Conservation (phyloP, 2,797 vertebrate genomes). For the Spizella passerina region DNA sequence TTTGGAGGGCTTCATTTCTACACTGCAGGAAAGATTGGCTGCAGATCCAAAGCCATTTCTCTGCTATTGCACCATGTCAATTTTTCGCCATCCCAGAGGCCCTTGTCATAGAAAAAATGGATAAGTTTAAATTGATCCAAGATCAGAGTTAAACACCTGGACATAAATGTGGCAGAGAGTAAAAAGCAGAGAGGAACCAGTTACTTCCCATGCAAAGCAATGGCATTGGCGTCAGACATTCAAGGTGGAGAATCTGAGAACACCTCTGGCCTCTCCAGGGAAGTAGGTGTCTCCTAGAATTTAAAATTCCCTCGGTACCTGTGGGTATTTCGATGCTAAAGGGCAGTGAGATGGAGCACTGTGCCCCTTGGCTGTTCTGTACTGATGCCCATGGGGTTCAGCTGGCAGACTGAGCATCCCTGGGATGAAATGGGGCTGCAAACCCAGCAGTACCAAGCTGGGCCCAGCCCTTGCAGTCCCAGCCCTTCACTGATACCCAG, state of each 20-base stretch:
- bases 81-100: conserved; percentile 42
- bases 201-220: neutral
- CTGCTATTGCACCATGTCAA: conserved; percentile 28
- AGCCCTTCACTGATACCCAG: neutral
- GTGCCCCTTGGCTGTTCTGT: neutral
- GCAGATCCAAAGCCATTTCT: neutral
- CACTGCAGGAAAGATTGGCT: neutral
- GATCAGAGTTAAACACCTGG: conserved; percentile 49
- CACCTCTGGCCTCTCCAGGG: neutral
- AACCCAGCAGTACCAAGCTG: neutral
- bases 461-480: neutral
- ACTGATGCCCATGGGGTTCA: neutral
- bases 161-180: neutral
- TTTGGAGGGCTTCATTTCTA: neutral
- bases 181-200: neutral
- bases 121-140: conserved; percentile 25
- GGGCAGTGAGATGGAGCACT: neutral
- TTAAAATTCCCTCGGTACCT: neutral
- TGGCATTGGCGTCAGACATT: neutral
- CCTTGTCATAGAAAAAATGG: conserved; percentile 22
- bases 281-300: neutral
- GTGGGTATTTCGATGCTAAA: neutral
- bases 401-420: neutral
- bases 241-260: neutral
- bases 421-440: neutral